phyloP scores from a whole-genome alignment of 2,113 vertebrate species.

The Ia io region DNA sequence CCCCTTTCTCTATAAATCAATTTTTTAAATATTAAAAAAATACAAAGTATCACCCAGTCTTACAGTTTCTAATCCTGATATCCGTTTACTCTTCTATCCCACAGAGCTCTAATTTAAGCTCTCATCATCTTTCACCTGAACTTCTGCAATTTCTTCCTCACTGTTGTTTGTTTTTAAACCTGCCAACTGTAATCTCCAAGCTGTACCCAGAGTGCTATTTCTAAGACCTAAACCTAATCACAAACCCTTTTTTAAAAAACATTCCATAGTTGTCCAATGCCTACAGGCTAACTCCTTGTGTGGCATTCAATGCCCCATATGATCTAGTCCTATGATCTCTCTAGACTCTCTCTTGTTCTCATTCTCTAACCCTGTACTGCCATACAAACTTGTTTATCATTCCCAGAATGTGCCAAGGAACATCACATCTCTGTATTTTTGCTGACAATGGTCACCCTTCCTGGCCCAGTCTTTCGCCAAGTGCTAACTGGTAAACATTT shows the following conservation, averaged over 20 bases:
- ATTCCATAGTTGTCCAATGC: background rate
- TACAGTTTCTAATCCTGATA: background rate
- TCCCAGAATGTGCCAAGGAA: background rate
- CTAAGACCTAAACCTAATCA: constrained; percentile 11
- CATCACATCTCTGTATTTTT: background rate
- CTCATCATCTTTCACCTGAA: background rate
- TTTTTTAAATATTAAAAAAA: background rate
- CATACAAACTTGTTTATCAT: background rate
- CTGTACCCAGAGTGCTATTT: background rate
- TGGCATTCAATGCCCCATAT: background rate
- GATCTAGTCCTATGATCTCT: background rate
- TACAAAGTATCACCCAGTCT: background rate
- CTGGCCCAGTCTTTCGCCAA: background rate
- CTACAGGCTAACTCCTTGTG: background rate
- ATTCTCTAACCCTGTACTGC: background rate
- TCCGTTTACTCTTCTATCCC: background rate
- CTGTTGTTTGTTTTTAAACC: background rate
- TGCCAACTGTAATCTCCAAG: constrained; percentile 5
- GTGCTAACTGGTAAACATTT: background rate
- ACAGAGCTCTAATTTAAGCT: background rate
- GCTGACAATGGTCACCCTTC: background rate
- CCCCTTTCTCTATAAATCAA: background rate
- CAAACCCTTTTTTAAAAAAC: constrained; percentile 11
- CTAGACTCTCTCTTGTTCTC: background rate
- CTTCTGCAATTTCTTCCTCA: background rate